These are phyloP conservation scores for Pollenia labialis DNA, from an alignment of 2,888 invertebrate genomes.

Conservation along the genomic window DNA sequence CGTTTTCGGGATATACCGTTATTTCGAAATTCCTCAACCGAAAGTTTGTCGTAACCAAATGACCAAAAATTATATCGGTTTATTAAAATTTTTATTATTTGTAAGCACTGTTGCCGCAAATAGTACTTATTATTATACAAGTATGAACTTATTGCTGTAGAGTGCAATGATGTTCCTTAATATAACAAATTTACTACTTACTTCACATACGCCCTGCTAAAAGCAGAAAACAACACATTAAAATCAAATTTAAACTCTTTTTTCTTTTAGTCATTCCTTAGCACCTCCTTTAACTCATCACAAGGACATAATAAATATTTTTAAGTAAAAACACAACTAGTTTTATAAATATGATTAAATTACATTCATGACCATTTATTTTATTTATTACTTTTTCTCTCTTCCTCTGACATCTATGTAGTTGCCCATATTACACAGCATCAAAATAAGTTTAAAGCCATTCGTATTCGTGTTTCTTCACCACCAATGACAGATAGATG, in stretches of 20 bases:
- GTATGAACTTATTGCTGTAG: no score
- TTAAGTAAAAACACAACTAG: slow-evolving; percentile 13
- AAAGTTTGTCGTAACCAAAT: no score
- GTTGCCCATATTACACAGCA: slow-evolving; percentile 16
- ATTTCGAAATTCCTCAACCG: no score
- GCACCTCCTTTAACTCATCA: background rate
- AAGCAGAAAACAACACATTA: background rate
- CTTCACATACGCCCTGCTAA: background rate
- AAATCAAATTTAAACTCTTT: background rate
- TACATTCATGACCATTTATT: slow-evolving; percentile 40
- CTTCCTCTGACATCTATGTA: slow-evolving; percentile 3
- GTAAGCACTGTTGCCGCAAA: no score
- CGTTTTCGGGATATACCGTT: no score
- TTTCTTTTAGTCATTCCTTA: slow-evolving; percentile 6
- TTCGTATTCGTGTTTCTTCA: background rate
- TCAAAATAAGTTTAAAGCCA: slow-evolving; percentile 31
- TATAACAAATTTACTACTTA: no score
- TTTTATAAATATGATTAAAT: slow-evolving; percentile 34
- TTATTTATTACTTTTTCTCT: slow-evolving; percentile 43
- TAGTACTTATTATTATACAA: no score
- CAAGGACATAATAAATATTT: background rate
- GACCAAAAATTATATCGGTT: no score
- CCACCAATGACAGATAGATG: slow-evolving; percentile 49
- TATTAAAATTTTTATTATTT: no score
- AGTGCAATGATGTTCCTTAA: no score